phyloP scores from a whole-genome alignment of 2,888 invertebrate genomes.

The Lycophotia porphyrea region DNA sequence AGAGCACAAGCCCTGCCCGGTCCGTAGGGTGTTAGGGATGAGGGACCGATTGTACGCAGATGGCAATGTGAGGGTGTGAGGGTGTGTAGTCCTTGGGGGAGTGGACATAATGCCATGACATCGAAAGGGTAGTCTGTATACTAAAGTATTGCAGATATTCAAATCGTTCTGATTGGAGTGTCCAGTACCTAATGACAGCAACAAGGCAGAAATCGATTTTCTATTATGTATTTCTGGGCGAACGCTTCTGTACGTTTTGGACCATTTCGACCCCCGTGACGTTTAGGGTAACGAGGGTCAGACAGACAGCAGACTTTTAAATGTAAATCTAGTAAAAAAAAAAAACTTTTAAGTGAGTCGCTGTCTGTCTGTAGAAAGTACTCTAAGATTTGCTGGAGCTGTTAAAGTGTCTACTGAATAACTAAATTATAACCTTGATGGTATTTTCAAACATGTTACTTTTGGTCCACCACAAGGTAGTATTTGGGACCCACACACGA shows the following conservation, averaged over 20 bases:
- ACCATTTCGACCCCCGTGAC: background rate
- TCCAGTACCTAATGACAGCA: background rate
- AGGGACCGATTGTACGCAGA: slow-evolving; percentile 32
- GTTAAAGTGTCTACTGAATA: background rate
- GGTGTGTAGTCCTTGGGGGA: slow-evolving; percentile 3
- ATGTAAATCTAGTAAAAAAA: background rate
- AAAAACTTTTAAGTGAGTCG: background rate
- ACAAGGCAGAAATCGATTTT: slow-evolving; percentile 13
- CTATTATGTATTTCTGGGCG: background rate
- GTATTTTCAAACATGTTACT: background rate
- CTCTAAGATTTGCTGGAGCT: background rate
- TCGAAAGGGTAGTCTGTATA: slow-evolving; percentile 2
- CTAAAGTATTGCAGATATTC: slow-evolving; percentile 8
- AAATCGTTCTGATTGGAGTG: background rate
- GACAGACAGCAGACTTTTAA: slow-evolving; percentile 12
- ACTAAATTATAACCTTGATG: background rate
- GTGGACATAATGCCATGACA: slow-evolving; percentile 14
- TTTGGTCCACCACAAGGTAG: background rate
- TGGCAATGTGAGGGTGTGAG: slow-evolving; percentile 29
- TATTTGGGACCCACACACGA: background rate
- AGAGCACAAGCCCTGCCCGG: slow-evolving; percentile 1
- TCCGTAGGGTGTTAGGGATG: slow-evolving; percentile 23
- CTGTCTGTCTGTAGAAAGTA: background rate
- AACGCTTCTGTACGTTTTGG: background rate
- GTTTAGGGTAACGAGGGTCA: slow-evolving; percentile 20